These are phyloP conservation scores for Rhincodon typus DNA, from an alignment of 2,797 vertebrate genomes.

Conservation along the genomic window DNA sequence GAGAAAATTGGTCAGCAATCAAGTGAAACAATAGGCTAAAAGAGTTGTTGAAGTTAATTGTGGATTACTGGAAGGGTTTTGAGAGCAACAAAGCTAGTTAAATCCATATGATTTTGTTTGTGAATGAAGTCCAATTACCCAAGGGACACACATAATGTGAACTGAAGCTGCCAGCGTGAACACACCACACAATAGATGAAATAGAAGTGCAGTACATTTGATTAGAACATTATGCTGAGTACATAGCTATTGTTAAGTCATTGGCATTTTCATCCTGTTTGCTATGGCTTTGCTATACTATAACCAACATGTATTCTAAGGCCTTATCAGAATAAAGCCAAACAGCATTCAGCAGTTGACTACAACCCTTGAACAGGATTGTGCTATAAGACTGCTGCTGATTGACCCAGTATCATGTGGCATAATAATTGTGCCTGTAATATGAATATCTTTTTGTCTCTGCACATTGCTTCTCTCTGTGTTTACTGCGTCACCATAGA, in stretches of 20 bases:
- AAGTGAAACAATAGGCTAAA: neutral
- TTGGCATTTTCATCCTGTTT: neutral
- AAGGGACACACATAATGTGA: neutral
- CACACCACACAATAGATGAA: neutral
- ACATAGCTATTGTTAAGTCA: neutral
- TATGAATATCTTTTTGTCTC: neutral
- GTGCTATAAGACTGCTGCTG: neutral
- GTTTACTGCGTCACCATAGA: neutral
- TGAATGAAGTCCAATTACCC: neutral
- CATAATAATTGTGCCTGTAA: neutral
- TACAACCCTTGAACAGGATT: neutral
- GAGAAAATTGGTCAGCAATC: neutral
- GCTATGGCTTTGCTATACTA: neutral
- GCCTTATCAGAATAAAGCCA: neutral
- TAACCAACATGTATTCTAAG: neutral
- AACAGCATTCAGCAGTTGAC: neutral
- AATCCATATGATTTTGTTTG: neutral
- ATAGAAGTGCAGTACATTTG: neutral
- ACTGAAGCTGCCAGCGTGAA: neutral
- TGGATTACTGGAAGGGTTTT: neutral
- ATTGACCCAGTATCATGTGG: neutral
- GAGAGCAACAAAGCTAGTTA: neutral
- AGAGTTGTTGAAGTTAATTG: neutral
- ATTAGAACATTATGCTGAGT: neutral
- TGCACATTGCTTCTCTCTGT: neutral